Evolutionary conservation across 2,797 vertebrate genomes (phyloP).

Genomic region (Decapterus maruadsi): DNA sequence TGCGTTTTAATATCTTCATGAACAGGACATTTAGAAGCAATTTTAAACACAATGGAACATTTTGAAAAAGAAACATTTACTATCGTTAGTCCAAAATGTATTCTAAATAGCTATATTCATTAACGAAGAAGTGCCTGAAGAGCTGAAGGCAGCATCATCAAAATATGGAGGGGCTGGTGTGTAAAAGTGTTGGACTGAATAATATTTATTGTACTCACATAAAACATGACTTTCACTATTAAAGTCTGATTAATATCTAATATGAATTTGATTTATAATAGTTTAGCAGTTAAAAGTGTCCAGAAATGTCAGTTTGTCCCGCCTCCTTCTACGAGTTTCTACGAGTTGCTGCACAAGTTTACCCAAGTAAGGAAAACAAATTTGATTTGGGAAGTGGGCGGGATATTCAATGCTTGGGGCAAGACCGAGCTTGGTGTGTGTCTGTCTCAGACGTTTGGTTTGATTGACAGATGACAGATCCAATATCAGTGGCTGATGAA

Average conservation of each 20-base stretch:
- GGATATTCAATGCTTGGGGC: too few species aligned
- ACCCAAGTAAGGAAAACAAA: too few species aligned
- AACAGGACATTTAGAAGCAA: conserved; percentile 48
- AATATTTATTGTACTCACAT: background rate
- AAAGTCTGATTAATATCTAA: background rate
- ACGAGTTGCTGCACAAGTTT: too few species aligned
- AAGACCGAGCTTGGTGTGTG: too few species aligned
- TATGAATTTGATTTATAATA: background rate
- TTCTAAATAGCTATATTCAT: conserved; percentile 20
- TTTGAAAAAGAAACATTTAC: conserved; percentile 16
- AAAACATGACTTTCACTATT: background rate
- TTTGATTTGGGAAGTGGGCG: too few species aligned
- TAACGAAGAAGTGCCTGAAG: background rate
- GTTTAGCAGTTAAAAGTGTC: too few species aligned
- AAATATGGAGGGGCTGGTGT: background rate
- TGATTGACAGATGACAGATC: too few species aligned
- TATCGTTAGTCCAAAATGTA: conserved; percentile 24
- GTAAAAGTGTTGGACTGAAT: background rate
- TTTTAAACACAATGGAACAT: conserved; percentile 38
- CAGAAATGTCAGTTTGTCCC: too few species aligned
- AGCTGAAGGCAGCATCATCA: background rate
- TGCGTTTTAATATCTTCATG: conserved; percentile 20
- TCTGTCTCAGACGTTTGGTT: too few species aligned
- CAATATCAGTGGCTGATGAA: too few species aligned
- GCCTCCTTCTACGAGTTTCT: too few species aligned